A percentile compares a stretch with the other conserved stretches of the same genome.
Evolutionary conservation across 2,888 invertebrate species (phyloP).

Genomic region (Alloscopus bannaensis): DNA sequence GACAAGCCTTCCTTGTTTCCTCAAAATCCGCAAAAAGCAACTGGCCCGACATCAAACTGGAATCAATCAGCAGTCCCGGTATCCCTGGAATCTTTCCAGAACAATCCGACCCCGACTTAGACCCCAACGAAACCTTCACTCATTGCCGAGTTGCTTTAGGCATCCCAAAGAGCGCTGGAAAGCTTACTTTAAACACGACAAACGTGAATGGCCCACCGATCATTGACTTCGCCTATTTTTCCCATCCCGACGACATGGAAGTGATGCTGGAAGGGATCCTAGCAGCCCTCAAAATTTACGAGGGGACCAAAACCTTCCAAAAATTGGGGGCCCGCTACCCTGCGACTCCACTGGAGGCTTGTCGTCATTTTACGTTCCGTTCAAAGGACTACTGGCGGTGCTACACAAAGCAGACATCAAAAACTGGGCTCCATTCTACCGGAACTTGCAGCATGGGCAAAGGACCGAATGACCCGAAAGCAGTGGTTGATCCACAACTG

Average conservation of each 20-base stretch:
- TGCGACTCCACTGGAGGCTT: not conserved
- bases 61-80: too few relatives aligned
- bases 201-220: constrained; percentile 28
- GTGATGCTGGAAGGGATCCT: constrained; percentile 21
- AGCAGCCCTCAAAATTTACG: constrained; percentile 3
- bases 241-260: constrained; percentile 14
- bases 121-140: not conserved
- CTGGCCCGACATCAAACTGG: not conserved
- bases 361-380: not conserved
- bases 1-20: constrained; percentile 16
- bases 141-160: not conserved
- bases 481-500: constrained; percentile 36
- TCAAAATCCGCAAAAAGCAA: too few relatives aligned
- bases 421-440: constrained; percentile 5
- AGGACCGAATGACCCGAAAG: constrained; percentile 6
- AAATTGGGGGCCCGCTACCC: constrained; percentile 1
- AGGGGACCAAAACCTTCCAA: constrained; percentile 22
- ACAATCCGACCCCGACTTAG: not conserved
- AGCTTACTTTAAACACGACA: not conserved
- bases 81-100: not conserved
- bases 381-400: constrained; percentile 35
- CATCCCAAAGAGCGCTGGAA: constrained; percentile 28
- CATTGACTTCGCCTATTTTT: constrained; percentile 31
- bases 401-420: not conserved
- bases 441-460: constrained; percentile 50